Evolutionary conservation across 2,888 invertebrate species (phyloP).

Genomic region (Mechanitis messenoides): DNA sequence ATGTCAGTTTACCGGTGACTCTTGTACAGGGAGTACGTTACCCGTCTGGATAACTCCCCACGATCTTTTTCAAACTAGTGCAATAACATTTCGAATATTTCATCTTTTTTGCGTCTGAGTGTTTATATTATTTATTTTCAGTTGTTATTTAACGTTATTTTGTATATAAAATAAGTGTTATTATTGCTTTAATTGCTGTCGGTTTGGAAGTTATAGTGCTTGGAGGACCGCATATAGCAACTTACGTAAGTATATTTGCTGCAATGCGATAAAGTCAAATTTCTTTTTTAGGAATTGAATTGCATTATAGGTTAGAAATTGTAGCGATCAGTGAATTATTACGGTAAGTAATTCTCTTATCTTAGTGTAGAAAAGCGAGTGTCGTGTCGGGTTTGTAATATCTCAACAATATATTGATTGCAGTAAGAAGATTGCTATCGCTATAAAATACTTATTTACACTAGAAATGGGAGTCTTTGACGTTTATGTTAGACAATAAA

Average conservation of each 20-base stretch:
- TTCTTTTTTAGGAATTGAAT: constrained; percentile 21
- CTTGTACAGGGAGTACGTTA: constrained; percentile 39
- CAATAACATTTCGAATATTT: constrained; percentile 54
- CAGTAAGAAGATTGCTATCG: too few species aligned
- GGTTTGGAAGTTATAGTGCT: constrained; percentile 45
- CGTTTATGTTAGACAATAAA: too few species aligned
- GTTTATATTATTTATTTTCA: constrained; percentile 31
- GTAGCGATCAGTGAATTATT: not conserved
- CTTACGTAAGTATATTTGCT: constrained; percentile 73
- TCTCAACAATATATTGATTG: too few species aligned
- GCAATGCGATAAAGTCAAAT: constrained; percentile 61
- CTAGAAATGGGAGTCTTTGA: too few species aligned
- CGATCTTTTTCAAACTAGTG: constrained; percentile 63
- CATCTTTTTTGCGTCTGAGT: constrained; percentile 35
- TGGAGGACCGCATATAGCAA: constrained; percentile 40
- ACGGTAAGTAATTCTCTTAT: too few species aligned
- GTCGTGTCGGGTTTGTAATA: too few species aligned
- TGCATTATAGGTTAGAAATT: not conserved
- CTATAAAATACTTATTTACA: too few species aligned
- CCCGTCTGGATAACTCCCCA: constrained; percentile 35
- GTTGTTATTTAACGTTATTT: constrained; percentile 35
- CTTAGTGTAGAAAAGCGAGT: too few species aligned
- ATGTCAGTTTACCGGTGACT: constrained; percentile 52
- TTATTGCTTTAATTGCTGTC: constrained; percentile 39
- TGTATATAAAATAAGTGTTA: constrained; percentile 33